Conservation (phyloP, 2,113 vertebrate species). For the Pampusana beccarii region DNA sequence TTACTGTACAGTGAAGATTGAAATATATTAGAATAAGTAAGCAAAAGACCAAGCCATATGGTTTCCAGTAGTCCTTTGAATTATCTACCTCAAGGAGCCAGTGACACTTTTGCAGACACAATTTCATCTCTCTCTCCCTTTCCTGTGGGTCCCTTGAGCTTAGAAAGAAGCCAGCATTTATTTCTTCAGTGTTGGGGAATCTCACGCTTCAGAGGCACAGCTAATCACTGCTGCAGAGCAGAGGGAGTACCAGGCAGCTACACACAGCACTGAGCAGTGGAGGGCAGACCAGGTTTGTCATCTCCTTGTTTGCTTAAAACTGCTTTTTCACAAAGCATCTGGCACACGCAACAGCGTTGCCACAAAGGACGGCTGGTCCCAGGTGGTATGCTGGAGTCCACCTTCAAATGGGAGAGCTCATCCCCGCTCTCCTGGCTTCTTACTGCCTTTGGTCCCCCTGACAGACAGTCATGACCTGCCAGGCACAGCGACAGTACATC, state of each 20-base stretch:
- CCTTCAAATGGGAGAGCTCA: not conserved
- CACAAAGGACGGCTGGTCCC: not conserved
- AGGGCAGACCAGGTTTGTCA: not conserved
- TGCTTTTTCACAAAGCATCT: not conserved
- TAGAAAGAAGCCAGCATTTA: not conserved
- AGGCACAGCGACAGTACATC: not conserved
- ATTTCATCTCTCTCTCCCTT: not conserved
- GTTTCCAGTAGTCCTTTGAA: not conserved
- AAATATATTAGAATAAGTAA: not conserved
- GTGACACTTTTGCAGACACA: not conserved
- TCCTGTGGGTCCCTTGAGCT: not conserved
- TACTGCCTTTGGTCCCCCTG: not conserved
- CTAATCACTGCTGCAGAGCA: not conserved
- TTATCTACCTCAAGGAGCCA: not conserved
- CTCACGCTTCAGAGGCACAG: not conserved
- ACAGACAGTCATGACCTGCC: not conserved
- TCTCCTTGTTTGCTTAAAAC: not conserved
- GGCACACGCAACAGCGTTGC: not conserved
- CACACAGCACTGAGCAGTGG: accelerated
- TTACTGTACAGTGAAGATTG: slow-evolving; percentile 2
- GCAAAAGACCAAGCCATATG: not conserved
- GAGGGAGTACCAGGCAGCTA: not conserved
- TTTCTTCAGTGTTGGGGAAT: not conserved
- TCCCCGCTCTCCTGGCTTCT: not conserved
- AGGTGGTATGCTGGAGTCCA: not conserved